Evolutionary conservation across 35 echinoderm and acorn worm genomes (phyloP).

Genomic region (Ophioderma brevispina): DNA sequence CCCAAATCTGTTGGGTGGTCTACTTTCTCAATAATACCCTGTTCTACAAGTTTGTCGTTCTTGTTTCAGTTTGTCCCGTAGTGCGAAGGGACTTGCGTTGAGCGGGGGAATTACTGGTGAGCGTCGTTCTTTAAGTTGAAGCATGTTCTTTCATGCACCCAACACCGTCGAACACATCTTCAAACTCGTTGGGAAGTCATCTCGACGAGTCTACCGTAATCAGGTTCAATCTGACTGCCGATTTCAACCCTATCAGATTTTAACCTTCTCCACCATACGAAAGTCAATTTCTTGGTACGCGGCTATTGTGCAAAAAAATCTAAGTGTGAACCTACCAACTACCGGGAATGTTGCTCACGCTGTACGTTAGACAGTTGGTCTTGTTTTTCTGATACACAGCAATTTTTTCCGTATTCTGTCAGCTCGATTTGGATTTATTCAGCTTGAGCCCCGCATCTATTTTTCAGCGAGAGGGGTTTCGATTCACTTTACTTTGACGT

Average conservation of each 20-base stretch:
- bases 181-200: not conserved
- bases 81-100: constrained; percentile 7
- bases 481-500: not conserved
- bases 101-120: constrained; percentile 32
- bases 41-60: constrained; percentile 19
- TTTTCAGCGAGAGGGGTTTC: not conserved
- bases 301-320: not conserved
- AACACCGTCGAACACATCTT: constrained; percentile 16
- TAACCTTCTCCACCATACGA: not conserved
- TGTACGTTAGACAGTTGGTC: not conserved
- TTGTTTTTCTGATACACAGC: not conserved
- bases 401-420: not conserved
- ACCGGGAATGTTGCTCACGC: not conserved
- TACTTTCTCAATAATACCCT: constrained; percentile 41
- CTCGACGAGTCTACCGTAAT: not conserved
- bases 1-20: constrained; percentile 75
- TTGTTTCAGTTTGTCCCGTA: not conserved
- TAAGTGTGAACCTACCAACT: not conserved
- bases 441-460: not conserved
- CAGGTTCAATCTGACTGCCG: not conserved
- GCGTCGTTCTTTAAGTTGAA: not conserved
- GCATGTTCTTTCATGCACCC: not conserved
- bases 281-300: not conserved
- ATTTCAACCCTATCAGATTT: constrained; percentile 5
- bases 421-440: not conserved